Evolutionary conservation across 2,113 vertebrate species (phyloP).

Genomic region (Salvelinus namaycush): DNA sequence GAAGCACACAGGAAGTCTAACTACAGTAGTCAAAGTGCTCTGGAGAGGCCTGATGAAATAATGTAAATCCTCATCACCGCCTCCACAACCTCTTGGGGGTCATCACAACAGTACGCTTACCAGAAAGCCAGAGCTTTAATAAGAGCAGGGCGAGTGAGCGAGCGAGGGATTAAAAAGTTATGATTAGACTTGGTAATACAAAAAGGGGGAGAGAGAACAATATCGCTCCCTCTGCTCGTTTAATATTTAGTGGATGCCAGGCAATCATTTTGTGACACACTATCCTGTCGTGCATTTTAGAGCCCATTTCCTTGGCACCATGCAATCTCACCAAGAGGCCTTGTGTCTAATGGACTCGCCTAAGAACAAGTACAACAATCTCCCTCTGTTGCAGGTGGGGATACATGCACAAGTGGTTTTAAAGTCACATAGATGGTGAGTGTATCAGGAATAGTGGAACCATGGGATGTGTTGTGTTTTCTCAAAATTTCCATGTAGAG

Average conservation of each 20-base stretch:
- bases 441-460: not conserved
- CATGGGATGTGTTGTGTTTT: not conserved
- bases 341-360: not conserved
- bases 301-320: conserved; percentile 3
- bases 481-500: not conserved
- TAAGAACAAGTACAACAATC: not conserved
- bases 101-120: not conserved
- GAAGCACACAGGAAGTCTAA: conserved; percentile 24
- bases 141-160: conserved; percentile 10
- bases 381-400: not conserved
- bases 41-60: conserved; percentile 31
- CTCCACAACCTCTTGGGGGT: conserved; percentile 1
- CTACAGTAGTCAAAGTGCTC: too few species aligned
- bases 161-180: conserved; percentile 4
- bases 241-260: conserved; percentile 22
- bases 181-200: conserved; percentile 31
- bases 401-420: not conserved
- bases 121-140: conserved; percentile 17
- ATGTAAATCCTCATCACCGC: conserved; percentile 1
- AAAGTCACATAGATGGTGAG: not conserved
- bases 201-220: conserved; percentile 28
- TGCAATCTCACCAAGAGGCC: not conserved
- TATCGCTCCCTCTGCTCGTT: conserved; percentile 13
- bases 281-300: conserved; percentile 10
- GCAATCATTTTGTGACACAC: conserved; percentile 31